phyloP scores from a whole-genome alignment of 2,888 invertebrate genomes.

The Rhagonycha lutea region DNA sequence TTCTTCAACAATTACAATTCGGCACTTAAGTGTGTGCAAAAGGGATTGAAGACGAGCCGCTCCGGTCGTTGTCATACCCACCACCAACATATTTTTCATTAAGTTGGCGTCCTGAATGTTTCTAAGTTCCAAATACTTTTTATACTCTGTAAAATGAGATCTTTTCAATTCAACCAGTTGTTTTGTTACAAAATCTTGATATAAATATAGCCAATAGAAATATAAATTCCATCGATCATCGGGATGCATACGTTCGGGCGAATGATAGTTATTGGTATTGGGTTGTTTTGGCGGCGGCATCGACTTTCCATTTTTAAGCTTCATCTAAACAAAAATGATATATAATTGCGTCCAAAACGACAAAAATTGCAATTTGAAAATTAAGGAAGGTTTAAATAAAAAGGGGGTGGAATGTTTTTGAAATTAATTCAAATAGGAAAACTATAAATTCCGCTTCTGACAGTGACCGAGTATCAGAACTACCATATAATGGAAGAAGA shows the following conservation, averaged over 20 bases:
- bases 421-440: no score
- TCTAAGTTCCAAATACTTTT: slow-evolving; percentile 35
- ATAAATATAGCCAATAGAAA: slow-evolving; percentile 43
- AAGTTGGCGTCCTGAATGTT: slow-evolving; percentile 63
- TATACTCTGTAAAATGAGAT: slow-evolving; percentile 35
- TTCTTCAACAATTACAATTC: slow-evolving; percentile 83
- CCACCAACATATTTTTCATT: slow-evolving; percentile 60
- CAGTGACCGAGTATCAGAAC: no score
- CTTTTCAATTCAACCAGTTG: slow-evolving; percentile 32
- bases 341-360: no score
- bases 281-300: neutral
- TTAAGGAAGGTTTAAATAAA: no score
- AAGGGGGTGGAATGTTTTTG: no score
- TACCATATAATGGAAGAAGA: no score
- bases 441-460: no score
- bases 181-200: slow-evolving; percentile 28
- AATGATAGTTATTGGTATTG: slow-evolving; percentile 27
- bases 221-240: slow-evolving; percentile 48
- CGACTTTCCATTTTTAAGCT: no score
- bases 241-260: slow-evolving; percentile 38
- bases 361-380: no score
- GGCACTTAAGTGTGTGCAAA: slow-evolving; percentile 63
- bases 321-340: no score
- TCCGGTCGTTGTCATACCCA: slow-evolving; percentile 78
- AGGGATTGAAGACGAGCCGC: slow-evolving; percentile 70